These are phyloP conservation scores for Silurus lanzhouensis DNA, from an alignment of 2,797 vertebrate genomes.

Conservation along the genomic window DNA sequence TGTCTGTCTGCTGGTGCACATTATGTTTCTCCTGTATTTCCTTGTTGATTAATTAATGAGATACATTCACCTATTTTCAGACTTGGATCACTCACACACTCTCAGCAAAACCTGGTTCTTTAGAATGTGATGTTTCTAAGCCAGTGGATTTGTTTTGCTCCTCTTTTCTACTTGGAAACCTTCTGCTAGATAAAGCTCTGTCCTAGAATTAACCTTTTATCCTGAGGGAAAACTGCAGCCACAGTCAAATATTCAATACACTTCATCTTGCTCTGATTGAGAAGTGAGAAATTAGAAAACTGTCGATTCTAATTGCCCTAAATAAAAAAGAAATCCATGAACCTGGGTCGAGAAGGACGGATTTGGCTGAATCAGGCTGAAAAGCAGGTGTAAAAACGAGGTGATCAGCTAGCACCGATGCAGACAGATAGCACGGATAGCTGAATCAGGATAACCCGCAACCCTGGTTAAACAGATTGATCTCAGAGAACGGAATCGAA, in stretches of 20 bases:
- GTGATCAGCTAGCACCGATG: background rate
- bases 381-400: background rate
- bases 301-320: slow-evolving; percentile 24
- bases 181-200: background rate
- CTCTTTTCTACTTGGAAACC: background rate
- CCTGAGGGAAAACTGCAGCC: slow-evolving; percentile 1
- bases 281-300: slow-evolving; percentile 30
- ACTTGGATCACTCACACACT: background rate
- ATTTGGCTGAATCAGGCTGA: slow-evolving; percentile 6
- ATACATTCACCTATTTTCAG: background rate
- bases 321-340: slow-evolving; percentile 1
- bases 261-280: slow-evolving; percentile 17
- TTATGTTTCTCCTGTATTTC: background rate
- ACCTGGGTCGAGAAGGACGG: background rate
- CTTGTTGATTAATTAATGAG: background rate
- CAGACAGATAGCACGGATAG: background rate
- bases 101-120: background rate
- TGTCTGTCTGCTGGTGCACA: background rate
- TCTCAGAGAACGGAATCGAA: slow-evolving; percentile 10
- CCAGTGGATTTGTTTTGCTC: background rate
- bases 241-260: slow-evolving; percentile 21
- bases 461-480: background rate
- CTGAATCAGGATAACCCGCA: slow-evolving; percentile 14
- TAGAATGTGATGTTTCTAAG: background rate
- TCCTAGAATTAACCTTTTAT: slow-evolving; percentile 1